These are phyloP conservation scores for Crotalus tigris DNA, from an alignment of 2,113 vertebrate genomes.

Conservation along the genomic window DNA sequence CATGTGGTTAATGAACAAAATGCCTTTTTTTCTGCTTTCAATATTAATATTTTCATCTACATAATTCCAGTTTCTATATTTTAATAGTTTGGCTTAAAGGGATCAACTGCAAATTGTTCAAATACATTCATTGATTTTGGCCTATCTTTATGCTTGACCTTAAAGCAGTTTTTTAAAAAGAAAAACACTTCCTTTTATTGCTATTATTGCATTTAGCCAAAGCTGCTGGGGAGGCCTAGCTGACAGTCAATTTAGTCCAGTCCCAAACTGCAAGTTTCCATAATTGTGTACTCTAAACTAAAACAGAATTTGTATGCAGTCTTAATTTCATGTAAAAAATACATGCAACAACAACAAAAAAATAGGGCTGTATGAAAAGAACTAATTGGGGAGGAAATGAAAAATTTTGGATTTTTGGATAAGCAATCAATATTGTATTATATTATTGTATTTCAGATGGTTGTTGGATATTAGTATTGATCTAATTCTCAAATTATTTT, in stretches of 20 bases:
- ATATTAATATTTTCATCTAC: not conserved
- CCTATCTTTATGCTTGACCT: not conserved
- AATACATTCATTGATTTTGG: not conserved
- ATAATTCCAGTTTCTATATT: not conserved
- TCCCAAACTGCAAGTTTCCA: not conserved
- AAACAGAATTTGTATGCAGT: not conserved
- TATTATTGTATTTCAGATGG: not conserved
- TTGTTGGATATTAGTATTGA: not conserved
- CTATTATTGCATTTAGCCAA: not conserved
- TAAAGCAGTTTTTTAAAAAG: not conserved
- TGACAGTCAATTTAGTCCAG: not conserved
- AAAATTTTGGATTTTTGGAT: not conserved
- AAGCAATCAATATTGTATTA: not conserved
- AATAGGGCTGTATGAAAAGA: not conserved
- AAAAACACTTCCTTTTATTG: not conserved
- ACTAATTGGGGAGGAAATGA: not conserved
- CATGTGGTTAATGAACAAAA: not conserved
- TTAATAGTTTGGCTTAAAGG: not conserved
- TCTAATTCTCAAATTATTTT: conserved; percentile 20
- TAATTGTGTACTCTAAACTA: not conserved
- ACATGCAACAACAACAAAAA: not conserved
- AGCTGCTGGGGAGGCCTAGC: not conserved
- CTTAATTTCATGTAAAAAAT: not conserved
- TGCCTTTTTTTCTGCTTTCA: not conserved
- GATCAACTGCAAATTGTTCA: not conserved